Percentiles rank a stretch among this genome's conserved stretches.
These are phyloP conservation scores for Tetramorium alpestre DNA, from an alignment of 1,140 invertebrate genomes.

Conservation along the genomic window DNA sequence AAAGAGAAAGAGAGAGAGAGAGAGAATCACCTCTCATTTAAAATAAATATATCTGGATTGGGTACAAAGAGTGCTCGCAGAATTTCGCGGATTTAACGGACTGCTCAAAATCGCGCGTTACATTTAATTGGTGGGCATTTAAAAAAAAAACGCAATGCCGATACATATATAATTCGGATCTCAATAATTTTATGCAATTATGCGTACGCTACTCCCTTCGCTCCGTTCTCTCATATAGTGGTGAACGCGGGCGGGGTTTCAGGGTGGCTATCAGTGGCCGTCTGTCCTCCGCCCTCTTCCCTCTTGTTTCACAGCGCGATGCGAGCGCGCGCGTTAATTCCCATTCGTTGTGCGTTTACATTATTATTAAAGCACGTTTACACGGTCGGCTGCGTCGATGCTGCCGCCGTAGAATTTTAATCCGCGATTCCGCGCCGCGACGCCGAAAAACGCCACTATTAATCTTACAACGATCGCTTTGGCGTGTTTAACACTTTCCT, in stretches of 20 bases:
- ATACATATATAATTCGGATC: conserved; percentile 64
- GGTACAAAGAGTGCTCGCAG: background rate
- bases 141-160: conserved; percentile 31
- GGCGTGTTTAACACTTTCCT: background rate
- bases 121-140: conserved; percentile 21
- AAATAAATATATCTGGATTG: too few species aligned
- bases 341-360: conserved; percentile 68
- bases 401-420: conserved; percentile 77
- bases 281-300: conserved; percentile 56
- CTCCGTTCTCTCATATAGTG: background rate
- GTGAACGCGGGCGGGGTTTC: background rate
- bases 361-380: conserved; percentile 73
- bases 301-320: conserved; percentile 76
- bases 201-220: conserved; percentile 29
- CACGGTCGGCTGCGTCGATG: conserved; percentile 68
- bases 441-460: background rate
- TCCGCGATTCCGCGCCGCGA: conserved; percentile 23
- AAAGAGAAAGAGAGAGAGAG: too few species aligned
- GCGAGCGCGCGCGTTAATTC: conserved; percentile 76
- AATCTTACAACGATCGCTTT: conserved; percentile 9
- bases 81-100: conserved; percentile 9
- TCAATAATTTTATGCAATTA: conserved; percentile 81
- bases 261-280: conserved; percentile 10
- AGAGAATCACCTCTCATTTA: background rate
- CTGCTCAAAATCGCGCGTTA: background rate